Percentiles rank a stretch among this genome's conserved stretches.
Conservation (phyloP, 2,797 vertebrate species). For the Fratercula arctica region DNA sequence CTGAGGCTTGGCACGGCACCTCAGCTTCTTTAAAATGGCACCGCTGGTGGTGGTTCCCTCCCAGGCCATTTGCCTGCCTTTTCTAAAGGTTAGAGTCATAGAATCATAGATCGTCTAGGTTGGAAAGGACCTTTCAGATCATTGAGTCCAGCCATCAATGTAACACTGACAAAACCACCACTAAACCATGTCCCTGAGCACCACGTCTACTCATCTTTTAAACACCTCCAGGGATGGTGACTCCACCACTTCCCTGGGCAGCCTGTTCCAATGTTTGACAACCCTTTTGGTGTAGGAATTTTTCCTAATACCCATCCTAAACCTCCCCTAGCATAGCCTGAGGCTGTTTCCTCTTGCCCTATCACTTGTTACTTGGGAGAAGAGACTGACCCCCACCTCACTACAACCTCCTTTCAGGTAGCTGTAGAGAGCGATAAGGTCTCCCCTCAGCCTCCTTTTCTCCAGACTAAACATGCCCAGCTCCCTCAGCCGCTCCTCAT, state of each 20-base stretch:
- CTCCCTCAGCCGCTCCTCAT: not conserved
- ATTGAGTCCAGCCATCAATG: not conserved
- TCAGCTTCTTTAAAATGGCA: accelerated
- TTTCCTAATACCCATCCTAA: not conserved
- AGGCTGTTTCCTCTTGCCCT: not conserved
- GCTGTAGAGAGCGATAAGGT: not conserved
- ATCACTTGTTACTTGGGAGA: not conserved
- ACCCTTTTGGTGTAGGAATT: not conserved
- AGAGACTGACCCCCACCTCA: not conserved
- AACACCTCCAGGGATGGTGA: not conserved
- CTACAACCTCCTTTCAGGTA: no score
- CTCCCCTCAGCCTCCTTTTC: not conserved
- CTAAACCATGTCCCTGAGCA: not conserved
- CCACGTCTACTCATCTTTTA: not conserved
- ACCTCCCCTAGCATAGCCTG: not conserved
- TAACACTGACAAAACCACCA: not conserved
- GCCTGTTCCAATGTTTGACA: not conserved
- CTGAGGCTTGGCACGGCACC: accelerated
- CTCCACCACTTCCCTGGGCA: not conserved
- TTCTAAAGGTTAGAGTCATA: not conserved
- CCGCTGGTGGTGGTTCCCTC: not conserved
- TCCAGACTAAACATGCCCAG: not conserved
- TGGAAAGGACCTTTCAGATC: not conserved
- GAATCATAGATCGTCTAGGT: not conserved
- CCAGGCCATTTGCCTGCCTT: not conserved